phyloP scores from a whole-genome alignment of 2,113 vertebrate species.

The Excalfactoria chinensis region DNA sequence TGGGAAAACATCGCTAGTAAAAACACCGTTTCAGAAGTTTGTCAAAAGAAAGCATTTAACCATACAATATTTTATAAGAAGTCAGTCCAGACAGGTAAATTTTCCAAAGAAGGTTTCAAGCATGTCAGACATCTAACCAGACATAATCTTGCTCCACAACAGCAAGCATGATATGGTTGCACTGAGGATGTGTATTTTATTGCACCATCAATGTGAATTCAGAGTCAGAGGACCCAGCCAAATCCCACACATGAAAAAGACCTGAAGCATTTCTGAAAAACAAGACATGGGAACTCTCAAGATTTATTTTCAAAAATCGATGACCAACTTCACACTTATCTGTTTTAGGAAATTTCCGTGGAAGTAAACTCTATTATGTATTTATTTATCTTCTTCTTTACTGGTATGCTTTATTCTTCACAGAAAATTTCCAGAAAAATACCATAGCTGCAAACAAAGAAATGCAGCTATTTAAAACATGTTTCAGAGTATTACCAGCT shows the following conservation, averaged over 20 bases:
- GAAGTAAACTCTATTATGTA: not conserved
- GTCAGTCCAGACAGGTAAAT: not conserved
- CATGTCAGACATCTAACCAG: not conserved
- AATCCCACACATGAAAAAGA: not conserved
- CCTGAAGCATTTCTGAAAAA: not conserved
- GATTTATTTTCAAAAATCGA: not conserved
- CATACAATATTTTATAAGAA: not conserved
- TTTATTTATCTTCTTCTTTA: slow-evolving; percentile 24
- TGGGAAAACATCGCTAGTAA: not conserved
- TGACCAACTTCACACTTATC: not conserved
- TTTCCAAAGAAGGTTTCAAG: not conserved
- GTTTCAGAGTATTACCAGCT: not conserved
- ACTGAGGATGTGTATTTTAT: not conserved
- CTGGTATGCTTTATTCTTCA: not conserved
- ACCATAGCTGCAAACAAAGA: not conserved
- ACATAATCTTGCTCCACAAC: not conserved
- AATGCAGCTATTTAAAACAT: not conserved
- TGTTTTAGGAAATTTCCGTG: not conserved
- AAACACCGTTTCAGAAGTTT: not conserved
- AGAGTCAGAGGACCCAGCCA: not conserved
- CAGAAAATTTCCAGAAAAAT: slow-evolving; percentile 7
- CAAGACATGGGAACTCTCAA: not conserved
- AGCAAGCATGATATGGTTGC: not conserved
- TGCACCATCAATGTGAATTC: not conserved
- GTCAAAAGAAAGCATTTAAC: not conserved